Percentiles rank a stretch among this genome's conserved stretches.
phyloP scores from a whole-genome alignment of 2,113 vertebrate genomes.

The Colius striatus region DNA sequence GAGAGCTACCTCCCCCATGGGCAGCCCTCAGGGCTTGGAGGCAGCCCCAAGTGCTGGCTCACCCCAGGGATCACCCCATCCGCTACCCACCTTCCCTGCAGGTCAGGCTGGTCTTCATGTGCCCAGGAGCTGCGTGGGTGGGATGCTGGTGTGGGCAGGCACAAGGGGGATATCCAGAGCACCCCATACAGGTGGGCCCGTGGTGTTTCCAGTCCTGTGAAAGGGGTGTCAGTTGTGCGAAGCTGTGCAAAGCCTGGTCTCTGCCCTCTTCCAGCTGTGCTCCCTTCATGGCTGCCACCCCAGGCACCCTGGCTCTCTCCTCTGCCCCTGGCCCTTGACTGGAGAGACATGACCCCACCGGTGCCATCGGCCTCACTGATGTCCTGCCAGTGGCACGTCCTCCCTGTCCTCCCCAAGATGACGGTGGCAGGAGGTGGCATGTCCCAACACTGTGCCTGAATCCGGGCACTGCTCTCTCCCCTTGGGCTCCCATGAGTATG shows the following conservation, averaged over 20 bases:
- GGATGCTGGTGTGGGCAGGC: not conserved
- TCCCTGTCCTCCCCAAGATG: not conserved
- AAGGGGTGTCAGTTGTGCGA: not conserved
- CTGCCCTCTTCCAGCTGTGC: not conserved
- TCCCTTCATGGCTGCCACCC: accelerated
- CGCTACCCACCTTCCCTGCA: not conserved
- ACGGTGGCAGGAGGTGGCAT: accelerated
- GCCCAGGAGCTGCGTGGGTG: not conserved
- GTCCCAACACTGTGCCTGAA: not conserved
- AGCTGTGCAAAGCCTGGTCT: not conserved
- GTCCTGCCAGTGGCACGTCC: not conserved
- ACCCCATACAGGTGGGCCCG: not conserved
- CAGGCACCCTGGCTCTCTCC: not conserved
- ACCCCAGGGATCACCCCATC: not conserved
- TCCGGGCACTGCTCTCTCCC: not conserved
- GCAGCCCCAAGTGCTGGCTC: not conserved
- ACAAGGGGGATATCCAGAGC: not conserved
- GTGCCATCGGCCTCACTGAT: not conserved
- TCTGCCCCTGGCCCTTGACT: not conserved
- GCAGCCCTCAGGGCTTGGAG: not conserved
- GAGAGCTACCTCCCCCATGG: not conserved
- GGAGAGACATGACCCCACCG: not conserved
- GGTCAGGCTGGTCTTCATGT: not conserved
- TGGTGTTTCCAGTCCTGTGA: accelerated
- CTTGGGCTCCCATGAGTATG: not conserved